Evolutionary conservation across 2,113 vertebrate genomes (phyloP), one percentile per base, ranked within the genome.

Genomic region (Haliaeetus leucogaster): DNA sequence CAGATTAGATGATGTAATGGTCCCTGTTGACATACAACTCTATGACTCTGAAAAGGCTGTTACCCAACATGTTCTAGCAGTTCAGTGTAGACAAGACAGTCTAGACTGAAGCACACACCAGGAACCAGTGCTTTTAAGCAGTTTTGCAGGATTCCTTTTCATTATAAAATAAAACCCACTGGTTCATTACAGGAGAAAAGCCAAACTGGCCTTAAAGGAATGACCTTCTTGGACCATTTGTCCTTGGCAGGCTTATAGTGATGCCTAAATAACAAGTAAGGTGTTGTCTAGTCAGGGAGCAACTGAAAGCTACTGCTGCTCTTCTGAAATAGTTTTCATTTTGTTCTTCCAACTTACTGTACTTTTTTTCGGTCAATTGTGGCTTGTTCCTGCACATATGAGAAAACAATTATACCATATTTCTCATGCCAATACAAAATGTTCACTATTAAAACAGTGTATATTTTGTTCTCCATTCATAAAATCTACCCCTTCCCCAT

Each of bases 381-480:
- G 14, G 11, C 34, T 93, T 65, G 70, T 43, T 88, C 21, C 47
- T 72, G 38, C 82, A 22, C 78, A 83, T 76, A 62, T 71, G 89
- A 77, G 42, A 96, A 97, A 83, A 71, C 67, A 61, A n/a, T 68
- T 95, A 89, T 86, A 43, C 38, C 63, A 52, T 58, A 86, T 72
- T 93, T 91, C 55, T 65, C 38, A 80, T 94, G 36, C 66, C 45
- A 63, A 56, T 55, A 73, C 34, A 86, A 88, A 66, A 82, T 48
- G 58, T 74, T 91, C 91, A 63, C 36, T 93, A 65, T 82, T 80
- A 67, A 87, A 95, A 82, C 62, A 80, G 17, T 1, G 2, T 68
- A 21, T 93, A 72, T 93, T 83, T 95, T 93, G 40, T 95, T 87
- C 83, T 82, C 45, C 94, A 95, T 97, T 97, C 96, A 97, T 96